Base-by-base conservation (phyloP, 2,113 vertebrate species). In the Oryzias woworae region DNA sequence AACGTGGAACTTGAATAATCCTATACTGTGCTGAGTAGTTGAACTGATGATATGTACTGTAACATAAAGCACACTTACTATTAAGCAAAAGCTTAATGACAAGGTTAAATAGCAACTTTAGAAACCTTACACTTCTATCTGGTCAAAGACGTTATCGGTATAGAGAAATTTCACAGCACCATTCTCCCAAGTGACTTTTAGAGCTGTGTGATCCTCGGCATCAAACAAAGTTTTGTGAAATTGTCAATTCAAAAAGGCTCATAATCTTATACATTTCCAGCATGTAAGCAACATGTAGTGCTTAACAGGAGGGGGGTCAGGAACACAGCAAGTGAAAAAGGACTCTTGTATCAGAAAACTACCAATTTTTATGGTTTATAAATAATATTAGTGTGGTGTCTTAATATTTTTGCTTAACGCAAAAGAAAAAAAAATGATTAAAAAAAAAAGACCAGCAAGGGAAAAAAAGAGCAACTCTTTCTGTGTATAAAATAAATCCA, bases 161-260 rank as follows among this genome's bases (percentile, higher is more conserved):
- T 92, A 94, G 92, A 95, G 75, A 91, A 91, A 94, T 90, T 92
- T 92, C 92, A 92, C 89, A 92, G 92, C 93, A 92, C 94, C 93
- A 93, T 94, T 90, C 94, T 95, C 93, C 93, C 91, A 94, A 95
- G 95, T 96, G 96, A 96, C 96, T 96, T 90, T 92, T 92, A 91
- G 87, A 91, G 82, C 87, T 85, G 86, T 71, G 88, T 92, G 90
- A 92, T 90, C 84, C 87, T 89, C 87, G 85, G 80, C 88, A 89
- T 90, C 79, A 78, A 82, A 73, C 58, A 72, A 77, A 67, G 74
- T 88, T 92, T 89, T 88, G 82, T 90, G 88, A 87, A 83, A 84
- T 80, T 91, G 80, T 88, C 86, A 75, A 87, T 84, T 76, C 64
- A 77, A 85, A 48, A 80, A 74, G 78, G 69, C 83, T 87, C 71